Evolutionary conservation across 2,113 vertebrate genomes (phyloP).

Genomic region (Psittacara wagleri): DNA sequence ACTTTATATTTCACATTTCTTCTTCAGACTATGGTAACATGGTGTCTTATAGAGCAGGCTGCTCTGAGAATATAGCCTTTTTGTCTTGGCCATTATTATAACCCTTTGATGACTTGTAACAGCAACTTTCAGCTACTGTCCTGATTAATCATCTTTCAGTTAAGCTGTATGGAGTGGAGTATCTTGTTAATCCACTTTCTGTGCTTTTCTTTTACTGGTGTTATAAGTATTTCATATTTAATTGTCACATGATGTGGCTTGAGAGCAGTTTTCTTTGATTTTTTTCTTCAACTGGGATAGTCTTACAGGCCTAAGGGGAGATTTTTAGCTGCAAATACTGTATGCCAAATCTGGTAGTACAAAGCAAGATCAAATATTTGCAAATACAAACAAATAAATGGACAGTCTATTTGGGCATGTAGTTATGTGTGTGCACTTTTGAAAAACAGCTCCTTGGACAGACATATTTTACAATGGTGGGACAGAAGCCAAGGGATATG

Average conservation of each 20-base stretch:
- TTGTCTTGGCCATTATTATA: conserved; percentile 29
- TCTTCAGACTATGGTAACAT: conserved; percentile 37
- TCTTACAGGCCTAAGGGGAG: background rate
- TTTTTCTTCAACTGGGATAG: background rate
- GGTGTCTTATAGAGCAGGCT: conserved; percentile 12
- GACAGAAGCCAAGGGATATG: background rate
- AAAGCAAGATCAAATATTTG: conserved; percentile 9
- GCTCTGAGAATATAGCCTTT: conserved; percentile 29
- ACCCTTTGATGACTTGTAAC: conserved; percentile 7
- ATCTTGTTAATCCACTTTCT: conserved; percentile 41
- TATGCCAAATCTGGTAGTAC: background rate
- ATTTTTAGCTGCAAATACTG: background rate
- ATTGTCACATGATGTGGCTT: background rate
- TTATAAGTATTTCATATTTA: conserved; percentile 44
- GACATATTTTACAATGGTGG: background rate
- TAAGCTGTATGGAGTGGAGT: background rate
- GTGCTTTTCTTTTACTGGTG: conserved; percentile 11
- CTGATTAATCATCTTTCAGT: background rate
- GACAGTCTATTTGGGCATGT: background rate
- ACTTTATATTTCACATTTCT: conserved; percentile 65
- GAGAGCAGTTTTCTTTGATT: background rate
- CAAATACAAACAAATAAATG: background rate
- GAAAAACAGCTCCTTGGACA: background rate
- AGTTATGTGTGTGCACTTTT: background rate
- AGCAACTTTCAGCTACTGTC: background rate